Conservation (phyloP, 1,140 invertebrate species). For the Polypedilum pembai region DNA sequence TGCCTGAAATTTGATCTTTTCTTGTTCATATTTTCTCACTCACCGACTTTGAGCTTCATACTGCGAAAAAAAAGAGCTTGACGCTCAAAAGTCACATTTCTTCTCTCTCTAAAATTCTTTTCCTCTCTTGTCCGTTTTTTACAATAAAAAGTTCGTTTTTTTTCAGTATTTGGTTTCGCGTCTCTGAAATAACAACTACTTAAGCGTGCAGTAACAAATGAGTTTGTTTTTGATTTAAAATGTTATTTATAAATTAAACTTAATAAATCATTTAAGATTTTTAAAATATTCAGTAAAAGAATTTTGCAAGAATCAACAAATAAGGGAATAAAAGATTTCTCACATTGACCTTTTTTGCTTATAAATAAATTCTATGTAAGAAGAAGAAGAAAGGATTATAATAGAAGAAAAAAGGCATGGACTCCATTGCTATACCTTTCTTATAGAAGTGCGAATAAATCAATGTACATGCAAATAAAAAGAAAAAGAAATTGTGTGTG, state of each 20-base stretch:
- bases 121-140: conserved; percentile 6
- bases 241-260: no score
- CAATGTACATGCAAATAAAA: background rate
- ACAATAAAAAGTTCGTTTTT: no score
- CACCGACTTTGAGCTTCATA: no score
- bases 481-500: background rate
- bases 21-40: no score
- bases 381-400: background rate
- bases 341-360: background rate
- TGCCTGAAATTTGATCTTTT: no score
- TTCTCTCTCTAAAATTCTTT: background rate
- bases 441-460: background rate
- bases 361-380: background rate
- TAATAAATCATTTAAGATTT: no score
- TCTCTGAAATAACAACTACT: conserved; percentile 10
- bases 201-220: background rate
- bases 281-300: no score
- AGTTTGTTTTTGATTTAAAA: no score
- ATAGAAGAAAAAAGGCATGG: background rate
- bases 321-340: background rate
- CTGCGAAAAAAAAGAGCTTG: no score
- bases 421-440: background rate
- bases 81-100: no score
- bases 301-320: background rate
- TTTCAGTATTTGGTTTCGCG: conserved; percentile 16